Evolutionary conservation across 2,888 invertebrate species (phyloP).

Genomic region (Temnothorax unifasciatus): DNA sequence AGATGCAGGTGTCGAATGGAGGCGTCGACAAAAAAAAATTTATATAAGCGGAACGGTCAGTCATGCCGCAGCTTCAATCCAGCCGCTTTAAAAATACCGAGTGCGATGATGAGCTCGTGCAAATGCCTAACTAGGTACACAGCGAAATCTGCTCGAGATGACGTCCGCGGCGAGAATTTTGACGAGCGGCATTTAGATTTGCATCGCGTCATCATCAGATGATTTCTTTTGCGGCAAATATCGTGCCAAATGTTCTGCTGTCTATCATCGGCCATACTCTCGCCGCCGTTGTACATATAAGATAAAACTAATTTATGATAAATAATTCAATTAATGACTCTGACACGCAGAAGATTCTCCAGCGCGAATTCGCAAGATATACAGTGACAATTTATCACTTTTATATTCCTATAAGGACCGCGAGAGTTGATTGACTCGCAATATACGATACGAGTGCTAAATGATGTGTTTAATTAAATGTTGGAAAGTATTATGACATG

Average conservation of each 20-base stretch:
- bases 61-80: constrained; percentile 37
- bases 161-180: constrained; percentile 21
- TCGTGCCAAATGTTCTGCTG: constrained; percentile 6
- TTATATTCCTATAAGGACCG: constrained; percentile 53
- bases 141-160: not conserved
- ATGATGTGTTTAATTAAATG: constrained; percentile 64
- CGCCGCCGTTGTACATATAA: not conserved
- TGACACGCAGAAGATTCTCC: constrained; percentile 33
- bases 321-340: constrained; percentile 52
- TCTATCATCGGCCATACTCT: constrained; percentile 43
- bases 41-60: constrained; percentile 48
- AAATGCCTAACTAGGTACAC: not conserved
- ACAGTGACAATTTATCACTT: constrained; percentile 58
- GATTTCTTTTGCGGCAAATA: constrained; percentile 10
- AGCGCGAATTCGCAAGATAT: constrained; percentile 38
- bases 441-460: constrained; percentile 63
- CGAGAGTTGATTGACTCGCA: not conserved
- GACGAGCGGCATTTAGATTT: not conserved
- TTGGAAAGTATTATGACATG: constrained; percentile 18
- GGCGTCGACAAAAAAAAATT: constrained; percentile 30
- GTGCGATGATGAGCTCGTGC: constrained; percentile 3
- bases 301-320: constrained; percentile 69
- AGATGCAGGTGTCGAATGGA: constrained; percentile 63
- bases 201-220: not conserved
- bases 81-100: constrained; percentile 7